Evolutionary conservation across 2,797 vertebrate genomes (phyloP).

Genomic region (Pteronotus mesoamericanus): DNA sequence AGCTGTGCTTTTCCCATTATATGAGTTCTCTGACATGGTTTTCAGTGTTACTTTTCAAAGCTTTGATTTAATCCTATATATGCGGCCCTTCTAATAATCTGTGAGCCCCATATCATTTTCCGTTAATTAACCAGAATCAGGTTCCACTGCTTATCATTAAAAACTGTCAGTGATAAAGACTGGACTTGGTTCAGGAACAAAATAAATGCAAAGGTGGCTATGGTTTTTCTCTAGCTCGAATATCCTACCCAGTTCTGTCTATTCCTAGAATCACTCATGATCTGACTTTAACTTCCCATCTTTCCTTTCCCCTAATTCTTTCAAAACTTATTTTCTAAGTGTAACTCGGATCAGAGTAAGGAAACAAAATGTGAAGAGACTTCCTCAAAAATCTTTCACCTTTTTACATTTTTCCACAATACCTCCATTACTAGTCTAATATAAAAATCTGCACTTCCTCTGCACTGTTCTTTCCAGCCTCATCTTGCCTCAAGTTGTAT

Average conservation of each 20-base stretch:
- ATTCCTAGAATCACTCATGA: not conserved
- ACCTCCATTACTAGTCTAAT: not conserved
- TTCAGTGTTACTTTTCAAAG: not conserved
- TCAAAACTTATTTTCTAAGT: not conserved
- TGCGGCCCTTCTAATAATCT: not conserved
- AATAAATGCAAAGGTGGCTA: not conserved
- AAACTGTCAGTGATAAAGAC: not conserved
- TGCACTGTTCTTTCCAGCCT: not conserved
- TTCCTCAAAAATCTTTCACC: not conserved
- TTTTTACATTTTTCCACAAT: not conserved
- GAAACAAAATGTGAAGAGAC: not conserved
- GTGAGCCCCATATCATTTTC: not conserved
- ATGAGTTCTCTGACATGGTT: not conserved
- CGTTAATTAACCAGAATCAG: not conserved
- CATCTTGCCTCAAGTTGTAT: not conserved
- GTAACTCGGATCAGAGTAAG: not conserved
- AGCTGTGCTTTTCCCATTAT: not conserved
- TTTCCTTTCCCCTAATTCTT: not conserved
- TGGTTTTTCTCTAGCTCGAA: not conserved
- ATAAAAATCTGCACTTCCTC: not conserved
- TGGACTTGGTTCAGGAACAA: not conserved
- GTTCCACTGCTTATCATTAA: not conserved
- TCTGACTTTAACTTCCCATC: not conserved
- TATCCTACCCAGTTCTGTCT: not conserved
- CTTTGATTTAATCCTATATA: not conserved